Percentiles rank a stretch among this genome's conserved stretches.
These are phyloP conservation scores for Pluvianellus socialis DNA, from an alignment of 2,113 vertebrate genomes.

Conservation along the genomic window DNA sequence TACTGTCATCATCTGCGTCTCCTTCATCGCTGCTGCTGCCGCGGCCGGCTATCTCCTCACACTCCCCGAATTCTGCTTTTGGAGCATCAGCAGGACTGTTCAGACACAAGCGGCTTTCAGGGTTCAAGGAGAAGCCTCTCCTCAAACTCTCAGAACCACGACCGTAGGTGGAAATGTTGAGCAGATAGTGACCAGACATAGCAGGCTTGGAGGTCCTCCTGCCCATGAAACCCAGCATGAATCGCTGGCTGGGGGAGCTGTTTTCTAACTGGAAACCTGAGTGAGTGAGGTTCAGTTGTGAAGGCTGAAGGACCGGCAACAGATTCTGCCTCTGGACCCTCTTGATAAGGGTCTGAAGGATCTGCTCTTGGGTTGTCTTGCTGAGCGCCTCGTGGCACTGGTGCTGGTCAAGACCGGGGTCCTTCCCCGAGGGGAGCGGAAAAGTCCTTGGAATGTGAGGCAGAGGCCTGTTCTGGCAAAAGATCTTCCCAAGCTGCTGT, in stretches of 20 bases:
- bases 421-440: slow-evolving; percentile 65
- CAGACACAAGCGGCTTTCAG: slow-evolving; percentile 49
- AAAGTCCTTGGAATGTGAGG: slow-evolving; percentile 66
- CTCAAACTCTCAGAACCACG: slow-evolving; percentile 86
- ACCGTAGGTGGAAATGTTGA: slow-evolving; percentile 95
- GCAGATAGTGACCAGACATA: slow-evolving; percentile 96
- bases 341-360: slow-evolving; percentile 85
- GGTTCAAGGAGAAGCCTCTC: slow-evolving; percentile 71
- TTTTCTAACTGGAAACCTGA: slow-evolving; percentile 71
- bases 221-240: slow-evolving; percentile 83
- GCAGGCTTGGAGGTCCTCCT: slow-evolving; percentile 89
- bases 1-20: slow-evolving; percentile 59
- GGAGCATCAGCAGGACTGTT: slow-evolving; percentile 62
- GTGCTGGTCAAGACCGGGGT: neutral
- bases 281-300: slow-evolving; percentile 69
- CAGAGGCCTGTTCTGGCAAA: slow-evolving; percentile 68
- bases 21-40: slow-evolving; percentile 59
- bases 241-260: slow-evolving; percentile 75
- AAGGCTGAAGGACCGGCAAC: slow-evolving; percentile 64
- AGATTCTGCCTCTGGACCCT: slow-evolving; percentile 77
- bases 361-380: slow-evolving; percentile 85
- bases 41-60: slow-evolving; percentile 32
- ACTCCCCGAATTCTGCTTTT: slow-evolving; percentile 70
- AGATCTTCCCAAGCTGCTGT: slow-evolving; percentile 56
- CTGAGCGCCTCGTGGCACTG: slow-evolving; percentile 80